These are phyloP conservation scores for Samia ricini DNA, from an alignment of 1,140 invertebrate species.

Conservation along the genomic window DNA sequence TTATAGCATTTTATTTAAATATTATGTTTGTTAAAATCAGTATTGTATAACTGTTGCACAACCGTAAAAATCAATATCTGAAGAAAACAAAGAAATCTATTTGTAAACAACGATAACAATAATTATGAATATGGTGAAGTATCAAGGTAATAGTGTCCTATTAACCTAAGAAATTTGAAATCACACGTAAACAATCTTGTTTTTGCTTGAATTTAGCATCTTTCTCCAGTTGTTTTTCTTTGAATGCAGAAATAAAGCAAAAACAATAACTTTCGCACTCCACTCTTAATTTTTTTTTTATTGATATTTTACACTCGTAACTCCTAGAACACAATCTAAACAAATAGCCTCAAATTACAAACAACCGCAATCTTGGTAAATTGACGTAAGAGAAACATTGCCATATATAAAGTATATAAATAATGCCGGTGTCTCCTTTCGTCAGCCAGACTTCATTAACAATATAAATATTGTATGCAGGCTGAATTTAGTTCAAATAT, in stretches of 20 bases:
- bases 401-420: neutral
- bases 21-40: no score
- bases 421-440: neutral
- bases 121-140: neutral
- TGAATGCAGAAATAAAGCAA: neutral
- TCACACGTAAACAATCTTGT: neutral
- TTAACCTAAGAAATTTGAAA: neutral
- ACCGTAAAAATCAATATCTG: neutral
- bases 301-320: no score
- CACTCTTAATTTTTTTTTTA: no score
- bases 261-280: neutral
- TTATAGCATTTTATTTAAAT: neutral
- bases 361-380: neutral
- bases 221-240: conserved; percentile 4
- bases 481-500: no score
- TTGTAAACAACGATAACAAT: neutral
- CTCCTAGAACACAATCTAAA: neutral
- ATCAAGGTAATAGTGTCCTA: neutral
- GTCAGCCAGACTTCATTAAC: neutral
- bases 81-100: neutral
- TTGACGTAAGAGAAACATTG: no score
- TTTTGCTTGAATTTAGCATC: neutral
- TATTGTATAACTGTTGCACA: no score
- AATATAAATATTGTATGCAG: no score
- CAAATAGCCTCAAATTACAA: neutral